Conservation (phyloP, 2,888 invertebrate genomes). For the Chalcis sispes region DNA sequence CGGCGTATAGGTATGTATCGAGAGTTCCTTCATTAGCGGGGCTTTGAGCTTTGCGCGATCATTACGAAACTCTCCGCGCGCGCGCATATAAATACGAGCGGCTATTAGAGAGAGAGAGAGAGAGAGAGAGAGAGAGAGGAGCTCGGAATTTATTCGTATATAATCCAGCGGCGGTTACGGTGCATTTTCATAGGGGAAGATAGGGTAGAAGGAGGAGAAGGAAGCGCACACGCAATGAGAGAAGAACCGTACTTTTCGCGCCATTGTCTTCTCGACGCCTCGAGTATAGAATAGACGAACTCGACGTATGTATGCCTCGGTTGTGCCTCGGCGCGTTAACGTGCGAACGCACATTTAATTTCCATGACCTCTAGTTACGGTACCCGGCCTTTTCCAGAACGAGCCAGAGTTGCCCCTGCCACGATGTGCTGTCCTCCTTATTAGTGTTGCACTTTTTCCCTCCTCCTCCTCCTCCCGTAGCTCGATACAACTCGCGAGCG, state of each 20-base stretch:
- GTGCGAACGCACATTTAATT: constrained; percentile 64
- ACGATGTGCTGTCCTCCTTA: constrained; percentile 28
- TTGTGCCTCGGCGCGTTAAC: constrained; percentile 45
- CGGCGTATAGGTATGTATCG: background rate
- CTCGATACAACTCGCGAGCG: too few relatives aligned
- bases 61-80: background rate
- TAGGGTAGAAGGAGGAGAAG: too few relatives aligned
- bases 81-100: too few relatives aligned
- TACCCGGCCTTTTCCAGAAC: constrained; percentile 43
- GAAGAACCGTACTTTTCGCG: constrained; percentile 62
- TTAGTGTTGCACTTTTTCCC: background rate
- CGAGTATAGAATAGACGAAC: too few relatives aligned
- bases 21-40: constrained; percentile 3
- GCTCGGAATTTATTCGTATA: too few relatives aligned
- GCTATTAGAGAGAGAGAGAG: background rate
- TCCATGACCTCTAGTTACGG: constrained; percentile 58
- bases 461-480: too few relatives aligned
- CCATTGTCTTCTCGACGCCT: constrained; percentile 60
- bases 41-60: too few relatives aligned
- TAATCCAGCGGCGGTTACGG: too few relatives aligned
- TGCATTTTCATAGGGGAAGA: background rate
- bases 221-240: background rate
- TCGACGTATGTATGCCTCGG: too few relatives aligned
- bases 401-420: too few relatives aligned
- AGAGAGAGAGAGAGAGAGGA: too few relatives aligned